Conservation (phyloP, 2,113 vertebrate genomes). For the Capricornis sumatraensis region DNA sequence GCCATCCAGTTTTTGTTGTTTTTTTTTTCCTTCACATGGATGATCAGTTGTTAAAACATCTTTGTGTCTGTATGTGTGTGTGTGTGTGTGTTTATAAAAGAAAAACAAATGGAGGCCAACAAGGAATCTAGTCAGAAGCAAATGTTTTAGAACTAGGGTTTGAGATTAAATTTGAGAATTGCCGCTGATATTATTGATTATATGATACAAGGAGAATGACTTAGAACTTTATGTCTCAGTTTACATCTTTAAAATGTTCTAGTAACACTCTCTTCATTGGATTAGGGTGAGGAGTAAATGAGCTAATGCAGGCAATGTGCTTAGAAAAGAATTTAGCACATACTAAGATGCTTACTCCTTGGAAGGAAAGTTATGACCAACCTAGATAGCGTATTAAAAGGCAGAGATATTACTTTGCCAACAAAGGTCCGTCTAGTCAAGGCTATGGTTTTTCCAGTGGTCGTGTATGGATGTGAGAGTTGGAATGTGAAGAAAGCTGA, state of each 20-base stretch:
- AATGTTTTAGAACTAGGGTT: neutral
- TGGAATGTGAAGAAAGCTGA: too few relatives aligned
- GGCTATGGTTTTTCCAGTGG: too few relatives aligned
- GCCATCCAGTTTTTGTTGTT: neutral
- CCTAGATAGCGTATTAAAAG: too few relatives aligned
- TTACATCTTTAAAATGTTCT: neutral
- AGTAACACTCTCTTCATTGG: neutral
- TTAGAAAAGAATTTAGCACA: neutral
- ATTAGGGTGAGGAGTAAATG: neutral
- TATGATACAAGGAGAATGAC: neutral
- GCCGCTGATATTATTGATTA: neutral
- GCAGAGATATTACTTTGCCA: too few relatives aligned
- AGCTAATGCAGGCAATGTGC: neutral
- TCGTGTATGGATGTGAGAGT: too few relatives aligned
- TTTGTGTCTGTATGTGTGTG: neutral
- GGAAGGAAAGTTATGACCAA: too few relatives aligned
- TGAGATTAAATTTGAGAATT: neutral
- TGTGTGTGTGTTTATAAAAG: neutral
- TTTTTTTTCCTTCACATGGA: neutral
- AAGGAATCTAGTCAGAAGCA: neutral
- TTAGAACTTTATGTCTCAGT: neutral
- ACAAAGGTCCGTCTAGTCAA: too few relatives aligned
- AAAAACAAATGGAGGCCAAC: neutral
- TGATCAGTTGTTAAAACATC: neutral
- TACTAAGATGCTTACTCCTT: neutral